phyloP scores from a whole-genome alignment of 2,797 vertebrate species.

The Spondyliosoma cantharus region DNA sequence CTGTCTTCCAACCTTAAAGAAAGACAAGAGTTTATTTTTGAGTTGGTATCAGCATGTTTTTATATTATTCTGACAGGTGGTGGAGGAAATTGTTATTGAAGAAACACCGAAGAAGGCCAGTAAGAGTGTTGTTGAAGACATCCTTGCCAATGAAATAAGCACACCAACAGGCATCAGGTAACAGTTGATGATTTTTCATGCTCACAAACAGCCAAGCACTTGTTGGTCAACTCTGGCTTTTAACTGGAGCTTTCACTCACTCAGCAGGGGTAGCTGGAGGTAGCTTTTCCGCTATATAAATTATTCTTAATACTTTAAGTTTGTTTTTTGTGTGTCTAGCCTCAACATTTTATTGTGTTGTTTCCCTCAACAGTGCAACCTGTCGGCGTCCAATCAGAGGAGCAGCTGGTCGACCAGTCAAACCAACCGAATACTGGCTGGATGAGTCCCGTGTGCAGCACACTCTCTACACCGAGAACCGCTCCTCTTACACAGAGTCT shows the following conservation, averaged over 20 bases:
- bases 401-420: conserved; percentile 91
- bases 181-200: not conserved
- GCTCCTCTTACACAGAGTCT: conserved; percentile 69
- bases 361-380: conserved; percentile 84
- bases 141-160: conserved; percentile 92
- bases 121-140: conserved; percentile 92
- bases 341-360: not conserved
- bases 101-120: conserved; percentile 83
- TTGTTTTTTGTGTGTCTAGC: not conserved
- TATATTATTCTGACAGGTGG: conserved; percentile 76
- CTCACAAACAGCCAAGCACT: not conserved
- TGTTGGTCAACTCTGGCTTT: too few relatives aligned
- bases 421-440: conserved; percentile 89
- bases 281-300: too few relatives aligned
- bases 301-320: too few relatives aligned
- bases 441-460: conserved; percentile 85
- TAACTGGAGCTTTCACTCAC: too few relatives aligned
- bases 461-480: conserved; percentile 71
- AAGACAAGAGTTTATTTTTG: not conserved
- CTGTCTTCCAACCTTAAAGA: not conserved
- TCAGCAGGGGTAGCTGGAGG: not conserved
- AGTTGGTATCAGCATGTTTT: conserved; percentile 20
- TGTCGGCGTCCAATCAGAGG: conserved; percentile 95
- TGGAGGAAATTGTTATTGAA: conserved; percentile 83
- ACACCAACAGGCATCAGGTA: conserved; percentile 96